A percentile compares a stretch with the other conserved stretches of the same genome.
These are phyloP conservation scores for Trisateles emortualis DNA, from an alignment of 2,888 invertebrate species.

Conservation along the genomic window DNA sequence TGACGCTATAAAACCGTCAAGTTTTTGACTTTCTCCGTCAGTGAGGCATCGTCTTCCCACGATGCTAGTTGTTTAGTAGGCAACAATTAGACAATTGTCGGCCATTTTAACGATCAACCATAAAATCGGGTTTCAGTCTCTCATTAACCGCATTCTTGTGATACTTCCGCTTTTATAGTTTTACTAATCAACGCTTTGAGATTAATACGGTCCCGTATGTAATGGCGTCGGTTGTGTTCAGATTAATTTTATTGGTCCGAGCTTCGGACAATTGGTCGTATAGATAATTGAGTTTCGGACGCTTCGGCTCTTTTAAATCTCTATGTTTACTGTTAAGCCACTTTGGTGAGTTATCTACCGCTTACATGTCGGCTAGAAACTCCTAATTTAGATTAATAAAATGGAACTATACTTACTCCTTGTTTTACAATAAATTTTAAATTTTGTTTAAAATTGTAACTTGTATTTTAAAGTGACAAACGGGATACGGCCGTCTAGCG, in stretches of 20 bases:
- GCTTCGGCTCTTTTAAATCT: slow-evolving; percentile 68
- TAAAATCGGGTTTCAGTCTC: slow-evolving; percentile 83
- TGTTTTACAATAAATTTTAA: slow-evolving; percentile 27
- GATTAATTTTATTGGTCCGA: slow-evolving; percentile 83
- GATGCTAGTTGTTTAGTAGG: slow-evolving; percentile 77
- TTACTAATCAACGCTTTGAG: slow-evolving; percentile 85
- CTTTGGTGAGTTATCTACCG: slow-evolving; percentile 64
- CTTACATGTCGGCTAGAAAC: slow-evolving; percentile 54
- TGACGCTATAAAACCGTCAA: slow-evolving; percentile 75
- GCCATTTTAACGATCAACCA: slow-evolving; percentile 83
- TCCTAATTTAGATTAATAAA: slow-evolving; percentile 67
- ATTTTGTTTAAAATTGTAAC: slow-evolving; percentile 29
- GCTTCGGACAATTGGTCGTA: slow-evolving; percentile 82
- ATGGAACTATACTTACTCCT: slow-evolving; percentile 38
- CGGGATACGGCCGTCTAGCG: too few species aligned
- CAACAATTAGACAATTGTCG: slow-evolving; percentile 87
- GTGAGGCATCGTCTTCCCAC: slow-evolving; percentile 78
- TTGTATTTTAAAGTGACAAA: slow-evolving; percentile 3
- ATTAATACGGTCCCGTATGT: slow-evolving; percentile 82
- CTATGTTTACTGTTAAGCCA: slow-evolving; percentile 73
- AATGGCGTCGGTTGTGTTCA: slow-evolving; percentile 79
- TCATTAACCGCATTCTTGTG: slow-evolving; percentile 86
- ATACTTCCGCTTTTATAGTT: slow-evolving; percentile 87
- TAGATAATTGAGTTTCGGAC: slow-evolving; percentile 83
- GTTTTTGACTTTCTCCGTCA: slow-evolving; percentile 81